These are phyloP conservation scores for Allolobophora icterica DNA, from an alignment of 2,888 invertebrate species.

Conservation along the genomic window DNA sequence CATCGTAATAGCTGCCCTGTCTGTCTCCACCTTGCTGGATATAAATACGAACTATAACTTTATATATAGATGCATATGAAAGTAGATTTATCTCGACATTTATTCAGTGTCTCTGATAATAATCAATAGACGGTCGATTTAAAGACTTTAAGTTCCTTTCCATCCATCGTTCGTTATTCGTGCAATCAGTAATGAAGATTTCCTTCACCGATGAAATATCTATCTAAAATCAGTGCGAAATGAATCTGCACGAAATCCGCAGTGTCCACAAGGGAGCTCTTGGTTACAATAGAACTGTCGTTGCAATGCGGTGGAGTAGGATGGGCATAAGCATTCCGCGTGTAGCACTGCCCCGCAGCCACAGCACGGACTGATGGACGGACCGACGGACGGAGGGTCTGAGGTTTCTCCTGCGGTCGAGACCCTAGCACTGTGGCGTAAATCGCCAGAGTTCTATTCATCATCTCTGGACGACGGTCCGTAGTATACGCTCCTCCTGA, in stretches of 20 bases:
- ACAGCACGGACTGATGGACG: neutral
- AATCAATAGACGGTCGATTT: neutral
- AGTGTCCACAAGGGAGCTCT: neutral
- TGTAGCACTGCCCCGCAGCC: neutral
- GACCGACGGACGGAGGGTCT: neutral
- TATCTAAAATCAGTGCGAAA: neutral
- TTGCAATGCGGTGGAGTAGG: neutral
- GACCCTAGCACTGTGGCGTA: neutral
- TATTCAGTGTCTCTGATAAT: too few species aligned
- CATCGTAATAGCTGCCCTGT: too few species aligned
- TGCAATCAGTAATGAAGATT: neutral
- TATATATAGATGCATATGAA: too few species aligned
- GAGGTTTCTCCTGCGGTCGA: neutral
- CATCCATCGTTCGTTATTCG: neutral
- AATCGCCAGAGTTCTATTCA: neutral
- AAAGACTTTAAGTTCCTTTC: neutral
- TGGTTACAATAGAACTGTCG: neutral
- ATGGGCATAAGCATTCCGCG: neutral
- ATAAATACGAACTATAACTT: too few species aligned
- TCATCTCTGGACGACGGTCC: neutral
- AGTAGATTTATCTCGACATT: too few species aligned
- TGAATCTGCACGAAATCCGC: neutral
- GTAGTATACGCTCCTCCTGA: neutral
- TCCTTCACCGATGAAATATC: neutral
- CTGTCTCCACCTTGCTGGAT: too few species aligned